Evolutionary conservation across 2,888 invertebrate genomes (phyloP), one percentile per base, ranked within the genome.

Genomic region (Xylota segnis): DNA sequence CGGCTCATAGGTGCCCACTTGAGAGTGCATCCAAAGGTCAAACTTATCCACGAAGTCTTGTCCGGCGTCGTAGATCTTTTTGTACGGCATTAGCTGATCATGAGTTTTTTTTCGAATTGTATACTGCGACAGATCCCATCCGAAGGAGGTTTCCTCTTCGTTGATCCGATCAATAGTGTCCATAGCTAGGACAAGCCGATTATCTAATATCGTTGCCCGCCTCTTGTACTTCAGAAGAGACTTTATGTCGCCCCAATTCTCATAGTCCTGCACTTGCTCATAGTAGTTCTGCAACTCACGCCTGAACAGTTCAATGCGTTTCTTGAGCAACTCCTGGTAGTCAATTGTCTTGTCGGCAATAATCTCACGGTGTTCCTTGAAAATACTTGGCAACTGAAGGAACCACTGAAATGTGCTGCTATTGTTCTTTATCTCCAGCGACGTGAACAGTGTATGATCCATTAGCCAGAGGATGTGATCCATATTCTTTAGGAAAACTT

Each of bases 391-490:
- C 94, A 98, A 95, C 61, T 96, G 94, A 29, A 96, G 93, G 90
- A 97, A 96, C 98, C 97, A 98, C 90, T 96, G 96, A 90, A 97
- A 97, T 0, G 97, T 95, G 88, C 96, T 96, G 88, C 96, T 96
- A 90, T 98, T 98, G 45, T 96, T 96, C 89, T 98, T 96, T 90
- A 98, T 95, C 92, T 98, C 97, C 4, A 96, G 93, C 0, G 97
- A 96, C 0, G 96, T 95, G 88, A 97, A 95, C 5, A 94, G 93
- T 0, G 95, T 95, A 89, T 97, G 96, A 91, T 98, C 97, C 5
- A 97, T 95, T 7, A 98, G 93, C 92, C 98, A 98, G 59, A 96
- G 92, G 63, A 98, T 96, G 89, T 96, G 96, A 74, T 93, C 93
- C 94, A 96, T 91, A 75, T 92, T 93, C 90, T 90, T 58, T 18